A percentile compares a stretch with the other conserved stretches of the same genome.
phyloP scores from a whole-genome alignment of 2,888 invertebrate species.

The Blastobasis lacticolella region DNA sequence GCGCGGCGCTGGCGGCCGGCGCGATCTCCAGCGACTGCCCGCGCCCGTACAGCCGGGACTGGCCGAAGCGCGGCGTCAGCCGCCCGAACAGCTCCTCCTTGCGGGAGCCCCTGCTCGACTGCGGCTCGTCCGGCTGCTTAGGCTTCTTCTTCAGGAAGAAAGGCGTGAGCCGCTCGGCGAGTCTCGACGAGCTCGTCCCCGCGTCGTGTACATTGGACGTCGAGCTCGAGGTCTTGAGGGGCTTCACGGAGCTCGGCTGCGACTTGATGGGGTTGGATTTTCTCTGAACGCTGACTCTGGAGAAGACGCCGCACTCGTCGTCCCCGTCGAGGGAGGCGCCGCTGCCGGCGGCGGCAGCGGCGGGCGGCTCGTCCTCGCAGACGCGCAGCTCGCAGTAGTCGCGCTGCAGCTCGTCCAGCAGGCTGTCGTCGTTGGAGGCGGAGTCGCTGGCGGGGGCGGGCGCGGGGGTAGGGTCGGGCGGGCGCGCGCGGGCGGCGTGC shows the following conservation, averaged over 20 bases:
- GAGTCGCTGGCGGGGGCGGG: conserved; percentile 20
- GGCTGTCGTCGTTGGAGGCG: conserved; percentile 55
- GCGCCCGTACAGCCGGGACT: conserved; percentile 55
- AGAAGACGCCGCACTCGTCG: conserved; percentile 44
- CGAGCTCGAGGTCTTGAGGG: conserved; percentile 58
- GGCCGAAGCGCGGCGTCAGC: conserved; percentile 62
- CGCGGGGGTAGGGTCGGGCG: conserved; percentile 41
- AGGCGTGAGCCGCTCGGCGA: conserved; percentile 62
- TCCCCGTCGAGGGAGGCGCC: conserved; percentile 17
- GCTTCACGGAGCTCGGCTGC: conserved; percentile 36
- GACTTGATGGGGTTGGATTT: conserved; percentile 65
- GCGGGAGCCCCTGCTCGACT: conserved; percentile 31
- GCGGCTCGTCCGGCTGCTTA: too few relatives aligned
- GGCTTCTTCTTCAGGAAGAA: conserved; percentile 63
- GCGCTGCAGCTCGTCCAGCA: conserved; percentile 58
- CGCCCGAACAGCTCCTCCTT: too few relatives aligned
- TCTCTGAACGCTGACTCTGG: conserved; percentile 54
- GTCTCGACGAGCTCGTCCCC: conserved; percentile 44
- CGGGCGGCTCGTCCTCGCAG: conserved; percentile 45
- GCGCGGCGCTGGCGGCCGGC: conserved; percentile 31
- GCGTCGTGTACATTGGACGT: conserved; percentile 64
- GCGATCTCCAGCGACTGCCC: conserved; percentile 61
- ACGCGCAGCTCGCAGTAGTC: conserved; percentile 60
- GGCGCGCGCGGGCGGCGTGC: too few relatives aligned
- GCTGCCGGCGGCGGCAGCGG: conserved; percentile 9